A percentile compares a stretch with the other conserved stretches of the same genome.
These are phyloP conservation scores for Spondyliosoma cantharus DNA, from an alignment of 2,797 vertebrate species.

Conservation along the genomic window DNA sequence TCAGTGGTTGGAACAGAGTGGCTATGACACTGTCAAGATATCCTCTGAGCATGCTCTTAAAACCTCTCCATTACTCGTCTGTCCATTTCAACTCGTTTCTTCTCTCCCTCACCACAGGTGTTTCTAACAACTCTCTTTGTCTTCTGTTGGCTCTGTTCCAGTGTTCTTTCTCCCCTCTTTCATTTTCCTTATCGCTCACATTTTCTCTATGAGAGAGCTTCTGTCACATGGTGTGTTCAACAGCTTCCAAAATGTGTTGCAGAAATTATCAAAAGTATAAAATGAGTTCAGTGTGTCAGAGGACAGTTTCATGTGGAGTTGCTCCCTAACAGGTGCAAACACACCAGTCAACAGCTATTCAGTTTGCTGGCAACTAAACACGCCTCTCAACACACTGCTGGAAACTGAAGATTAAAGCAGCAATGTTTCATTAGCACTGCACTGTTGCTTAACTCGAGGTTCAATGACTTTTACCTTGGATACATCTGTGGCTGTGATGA, in stretches of 20 bases:
- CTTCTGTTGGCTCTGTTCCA: constrained; percentile 53
- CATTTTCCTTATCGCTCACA: constrained; percentile 46
- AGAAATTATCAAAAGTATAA: constrained; percentile 56
- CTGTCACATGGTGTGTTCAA: constrained; percentile 44
- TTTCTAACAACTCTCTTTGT: constrained; percentile 61
- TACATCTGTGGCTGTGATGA: constrained; percentile 92
- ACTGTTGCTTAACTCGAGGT: neutral
- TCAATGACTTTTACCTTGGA: constrained; percentile 86
- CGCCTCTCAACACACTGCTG: constrained; percentile 21
- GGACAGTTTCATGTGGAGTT: constrained; percentile 24
- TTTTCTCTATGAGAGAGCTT: constrained; percentile 41
- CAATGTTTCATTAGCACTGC: constrained; percentile 12
- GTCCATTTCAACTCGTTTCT: constrained; percentile 29
- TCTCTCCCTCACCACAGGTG: constrained; percentile 62
- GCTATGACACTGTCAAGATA: constrained; percentile 74
- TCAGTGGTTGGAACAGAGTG: constrained; percentile 74
- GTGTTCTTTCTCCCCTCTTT: constrained; percentile 12
- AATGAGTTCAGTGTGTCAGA: constrained; percentile 39
- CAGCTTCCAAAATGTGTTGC: constrained; percentile 35
- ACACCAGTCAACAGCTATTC: constrained; percentile 26
- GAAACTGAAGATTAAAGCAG: constrained; percentile 10
- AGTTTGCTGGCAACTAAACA: constrained; percentile 32
- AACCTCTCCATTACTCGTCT: constrained; percentile 63
- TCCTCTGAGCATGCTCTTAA: constrained; percentile 65
- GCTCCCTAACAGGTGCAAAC: constrained; percentile 38